Evolutionary conservation across 1,140 invertebrate genomes (phyloP), one percentile per base, ranked within the genome.

Genomic region (Rhopalosiphum maidis): DNA sequence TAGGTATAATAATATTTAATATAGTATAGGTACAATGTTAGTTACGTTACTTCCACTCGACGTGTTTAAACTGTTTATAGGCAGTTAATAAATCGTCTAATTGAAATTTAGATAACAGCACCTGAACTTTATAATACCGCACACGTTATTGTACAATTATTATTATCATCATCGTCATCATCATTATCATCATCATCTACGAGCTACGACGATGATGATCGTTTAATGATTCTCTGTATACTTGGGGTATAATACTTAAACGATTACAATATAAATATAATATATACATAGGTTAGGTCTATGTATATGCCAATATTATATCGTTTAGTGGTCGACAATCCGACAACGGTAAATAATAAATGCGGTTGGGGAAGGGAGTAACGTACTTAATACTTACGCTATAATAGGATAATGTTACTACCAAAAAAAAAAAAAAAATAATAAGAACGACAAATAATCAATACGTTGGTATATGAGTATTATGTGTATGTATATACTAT

Each of bases 71-170:
- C 18, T 22, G 86, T 48, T 48, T 21, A 30, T n/a, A 48, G 86
- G 85, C 85, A 46, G 41, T 88, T 48, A 23, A 88, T 88, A 48
- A 88, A 88, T 88, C 86, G 86, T 88, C 46, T 88, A 88, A 88
- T 51, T 48, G 86, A 88, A 88, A 88, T 88, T 88, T 30, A 88
- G 86, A 88, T 88, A 88, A 88, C 86, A 43, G 86, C n/a, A 46
- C 83, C 37, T n/a, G 30, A 77, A 43, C 23, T 43, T 41, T 41
- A 43, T n/a, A 77, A 77, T 43, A 85, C 37, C 37, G 23, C 41
- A 83, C 77, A 83, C n/a, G n/a, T 77, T 83, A 83, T 85, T 85
- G 23, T 85, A 30, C 43, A 43, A 85, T 30, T 43, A 41, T 25
- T 41, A 85, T 85, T 18, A 85, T 85, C 4, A 85, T 43, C 23